Conservation (phyloP, 1,140 invertebrate genomes). For the Bombus difficillimus region DNA sequence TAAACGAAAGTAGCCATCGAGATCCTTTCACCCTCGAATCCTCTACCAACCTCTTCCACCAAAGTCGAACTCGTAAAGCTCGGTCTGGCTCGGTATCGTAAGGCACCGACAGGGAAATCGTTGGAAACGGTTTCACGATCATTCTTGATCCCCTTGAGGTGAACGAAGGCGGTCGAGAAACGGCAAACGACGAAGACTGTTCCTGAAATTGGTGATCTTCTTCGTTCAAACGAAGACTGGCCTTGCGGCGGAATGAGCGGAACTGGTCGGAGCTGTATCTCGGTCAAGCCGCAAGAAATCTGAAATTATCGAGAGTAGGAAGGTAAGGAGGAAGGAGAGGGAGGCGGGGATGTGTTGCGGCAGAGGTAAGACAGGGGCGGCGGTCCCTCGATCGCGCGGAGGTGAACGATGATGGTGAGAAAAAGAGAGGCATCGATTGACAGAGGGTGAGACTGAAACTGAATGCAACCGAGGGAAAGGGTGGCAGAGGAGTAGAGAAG, state of each 20-base stretch:
- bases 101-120: slow-evolving; percentile 8
- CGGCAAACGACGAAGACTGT: too few species aligned
- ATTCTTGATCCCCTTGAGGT: not conserved
- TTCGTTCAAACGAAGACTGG: too few species aligned
- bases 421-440: slow-evolving; percentile 46
- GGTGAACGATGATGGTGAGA: slow-evolving; percentile 30
- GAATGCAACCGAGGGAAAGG: slow-evolving; percentile 11
- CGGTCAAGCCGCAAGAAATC: slow-evolving; percentile 60
- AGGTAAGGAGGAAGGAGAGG: not conserved
- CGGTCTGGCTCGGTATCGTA: not conserved
- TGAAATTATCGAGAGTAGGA: slow-evolving; percentile 63
- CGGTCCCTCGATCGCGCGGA: slow-evolving; percentile 41
- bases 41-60: not conserved
- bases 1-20: slow-evolving; percentile 4
- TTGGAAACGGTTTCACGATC: not conserved
- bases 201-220: too few species aligned
- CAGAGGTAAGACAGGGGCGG: slow-evolving; percentile 56
- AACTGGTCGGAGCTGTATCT: slow-evolving; percentile 38
- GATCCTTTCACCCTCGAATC: not conserved
- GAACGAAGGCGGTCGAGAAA: too few species aligned
- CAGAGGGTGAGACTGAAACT: slow-evolving; percentile 16
- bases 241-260: not conserved
- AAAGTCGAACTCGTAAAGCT: not conserved
- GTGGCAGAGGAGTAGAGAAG: slow-evolving; percentile 31
- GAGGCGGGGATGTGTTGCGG: slow-evolving; percentile 21